These are phyloP conservation scores for Trichonephila clavipes DNA, from an alignment of 1,140 invertebrate species.

Conservation along the genomic window DNA sequence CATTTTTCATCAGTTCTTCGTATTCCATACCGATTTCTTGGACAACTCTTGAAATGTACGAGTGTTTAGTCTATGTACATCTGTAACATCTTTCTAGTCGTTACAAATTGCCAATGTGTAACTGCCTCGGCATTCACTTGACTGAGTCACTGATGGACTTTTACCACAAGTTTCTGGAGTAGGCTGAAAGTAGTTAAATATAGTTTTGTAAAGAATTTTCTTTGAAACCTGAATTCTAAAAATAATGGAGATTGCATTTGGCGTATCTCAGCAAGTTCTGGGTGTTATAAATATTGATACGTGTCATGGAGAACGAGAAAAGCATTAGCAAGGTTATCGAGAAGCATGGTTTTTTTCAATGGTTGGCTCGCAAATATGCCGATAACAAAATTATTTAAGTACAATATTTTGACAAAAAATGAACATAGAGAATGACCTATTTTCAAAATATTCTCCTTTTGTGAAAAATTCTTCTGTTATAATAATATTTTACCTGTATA, in stretches of 20 bases:
- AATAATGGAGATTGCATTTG: neutral
- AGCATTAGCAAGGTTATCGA: neutral
- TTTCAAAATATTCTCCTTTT: no score
- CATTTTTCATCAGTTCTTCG: neutral
- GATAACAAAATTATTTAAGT: no score
- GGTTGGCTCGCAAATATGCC: no score
- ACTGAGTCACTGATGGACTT: conserved; percentile 30
- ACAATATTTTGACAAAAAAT: no score
- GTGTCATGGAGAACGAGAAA: neutral
- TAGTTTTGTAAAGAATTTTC: conserved; percentile 26
- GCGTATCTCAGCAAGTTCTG: neutral
- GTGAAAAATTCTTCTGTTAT: no score
- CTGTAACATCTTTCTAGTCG: conserved; percentile 20
- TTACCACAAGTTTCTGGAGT: conserved; percentile 12
- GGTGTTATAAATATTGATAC: conserved; percentile 3
- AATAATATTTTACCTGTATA: no score
- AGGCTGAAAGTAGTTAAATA: conserved; percentile 27
- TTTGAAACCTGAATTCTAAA: conserved; percentile 12
- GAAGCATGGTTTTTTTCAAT: no score
- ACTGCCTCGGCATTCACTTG: conserved; percentile 27
- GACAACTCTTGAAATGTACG: neutral
- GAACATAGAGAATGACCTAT: no score
- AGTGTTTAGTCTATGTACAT: conserved; percentile 25
- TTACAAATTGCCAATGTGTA: conserved; percentile 14
- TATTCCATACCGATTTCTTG: neutral